Percentiles rank a stretch among this genome's conserved stretches.
Evolutionary conservation across 2,888 invertebrate species (phyloP).

Genomic region (Rhingia campestris): DNA sequence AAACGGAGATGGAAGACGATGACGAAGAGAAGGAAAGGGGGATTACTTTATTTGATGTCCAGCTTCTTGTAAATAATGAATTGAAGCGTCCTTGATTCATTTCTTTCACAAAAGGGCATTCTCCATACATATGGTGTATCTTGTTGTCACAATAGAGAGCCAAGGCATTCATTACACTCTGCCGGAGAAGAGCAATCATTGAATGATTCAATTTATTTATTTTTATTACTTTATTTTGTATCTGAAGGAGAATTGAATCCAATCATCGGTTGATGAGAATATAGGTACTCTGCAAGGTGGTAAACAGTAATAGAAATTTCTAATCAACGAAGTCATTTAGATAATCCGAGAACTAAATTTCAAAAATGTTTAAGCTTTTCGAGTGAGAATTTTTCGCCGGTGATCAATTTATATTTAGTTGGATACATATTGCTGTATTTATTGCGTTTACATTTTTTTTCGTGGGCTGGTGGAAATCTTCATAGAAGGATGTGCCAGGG

Average conservation of each 20-base stretch:
- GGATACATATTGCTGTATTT: too few relatives aligned
- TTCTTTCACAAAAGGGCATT: constrained; percentile 26
- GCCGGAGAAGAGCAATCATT: constrained; percentile 22
- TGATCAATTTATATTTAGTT: too few relatives aligned
- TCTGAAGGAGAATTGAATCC: constrained; percentile 9
- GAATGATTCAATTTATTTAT: constrained; percentile 39
- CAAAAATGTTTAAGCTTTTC: too few relatives aligned
- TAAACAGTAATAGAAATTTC: too few relatives aligned
- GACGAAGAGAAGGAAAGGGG: neutral
- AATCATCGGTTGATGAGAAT: constrained; percentile 8
- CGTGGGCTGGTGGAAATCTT: too few relatives aligned
- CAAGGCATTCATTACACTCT: neutral
- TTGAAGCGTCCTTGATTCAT: constrained; percentile 55
- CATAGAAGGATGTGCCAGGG: too few relatives aligned
- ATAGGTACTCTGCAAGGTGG: too few relatives aligned
- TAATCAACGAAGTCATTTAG: too few relatives aligned
- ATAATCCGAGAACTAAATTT: too few relatives aligned
- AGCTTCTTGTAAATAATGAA: constrained; percentile 57
- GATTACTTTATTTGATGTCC: constrained; percentile 49
- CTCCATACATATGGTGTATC: neutral
- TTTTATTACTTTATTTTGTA: constrained; percentile 13
- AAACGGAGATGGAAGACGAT: neutral
- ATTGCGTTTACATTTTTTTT: too few relatives aligned
- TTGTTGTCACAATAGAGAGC: constrained; percentile 3
- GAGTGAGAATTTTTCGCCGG: too few relatives aligned